Conservation (phyloP, 2,113 vertebrate genomes). For the Neogale vison region DNA sequence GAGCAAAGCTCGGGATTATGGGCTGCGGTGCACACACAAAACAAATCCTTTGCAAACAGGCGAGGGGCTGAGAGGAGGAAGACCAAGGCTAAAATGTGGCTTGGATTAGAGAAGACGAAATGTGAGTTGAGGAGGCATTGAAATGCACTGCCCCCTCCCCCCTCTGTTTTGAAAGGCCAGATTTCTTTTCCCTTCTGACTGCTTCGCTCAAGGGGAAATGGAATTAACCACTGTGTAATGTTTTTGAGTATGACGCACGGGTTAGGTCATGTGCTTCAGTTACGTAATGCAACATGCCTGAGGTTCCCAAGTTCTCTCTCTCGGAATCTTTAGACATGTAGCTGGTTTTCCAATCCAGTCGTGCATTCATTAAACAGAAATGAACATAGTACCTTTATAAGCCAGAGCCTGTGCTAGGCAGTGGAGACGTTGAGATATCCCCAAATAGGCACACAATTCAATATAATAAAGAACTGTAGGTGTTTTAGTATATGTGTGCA, state of each 20-base stretch:
- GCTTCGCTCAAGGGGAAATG: constrained; percentile 69
- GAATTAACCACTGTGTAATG: constrained; percentile 74
- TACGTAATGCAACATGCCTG: constrained; percentile 66
- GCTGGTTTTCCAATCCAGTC: not conserved
- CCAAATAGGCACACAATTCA: not conserved
- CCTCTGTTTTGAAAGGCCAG: constrained; percentile 54
- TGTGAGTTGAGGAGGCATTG: not conserved
- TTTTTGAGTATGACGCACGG: constrained; percentile 67
- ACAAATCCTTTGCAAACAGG: constrained; percentile 51
- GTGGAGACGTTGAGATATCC: not conserved
- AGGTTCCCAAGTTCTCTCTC: constrained; percentile 46
- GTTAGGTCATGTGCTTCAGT: constrained; percentile 64
- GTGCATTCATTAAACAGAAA: constrained; percentile 12
- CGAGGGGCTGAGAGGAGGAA: not conserved
- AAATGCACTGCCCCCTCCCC: not conserved
- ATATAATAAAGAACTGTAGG: not conserved
- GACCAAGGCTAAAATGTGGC: constrained; percentile 56
- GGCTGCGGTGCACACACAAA: constrained; percentile 59
- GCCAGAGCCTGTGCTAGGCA: not conserved
- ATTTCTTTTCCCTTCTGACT: constrained; percentile 64
- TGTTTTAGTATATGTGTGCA: not conserved
- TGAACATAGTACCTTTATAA: not conserved
- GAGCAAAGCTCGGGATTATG: constrained; percentile 57
- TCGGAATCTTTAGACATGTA: constrained; percentile 26
- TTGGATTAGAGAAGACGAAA: constrained; percentile 50